These are phyloP conservation scores for Alentia gelatinosa DNA, from an alignment of 2,888 invertebrate species.

Conservation along the genomic window DNA sequence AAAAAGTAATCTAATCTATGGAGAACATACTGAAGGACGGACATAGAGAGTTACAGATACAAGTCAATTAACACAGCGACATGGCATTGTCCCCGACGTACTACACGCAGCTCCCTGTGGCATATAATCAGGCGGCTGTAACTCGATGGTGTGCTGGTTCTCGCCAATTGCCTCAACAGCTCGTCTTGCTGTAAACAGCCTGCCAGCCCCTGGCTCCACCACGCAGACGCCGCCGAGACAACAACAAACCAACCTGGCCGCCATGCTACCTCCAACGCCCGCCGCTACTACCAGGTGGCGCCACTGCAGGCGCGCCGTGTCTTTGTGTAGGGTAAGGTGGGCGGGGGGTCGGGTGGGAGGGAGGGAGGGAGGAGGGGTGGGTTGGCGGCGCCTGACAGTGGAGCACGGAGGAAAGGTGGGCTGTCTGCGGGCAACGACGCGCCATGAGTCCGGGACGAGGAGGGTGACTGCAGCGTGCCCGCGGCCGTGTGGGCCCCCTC, in stretches of 20 bases:
- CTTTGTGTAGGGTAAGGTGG: not conserved
- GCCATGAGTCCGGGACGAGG: not conserved
- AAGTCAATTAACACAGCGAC: too few species aligned
- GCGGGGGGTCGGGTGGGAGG: not conserved
- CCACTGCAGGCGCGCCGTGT: not conserved
- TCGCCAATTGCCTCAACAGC: not conserved
- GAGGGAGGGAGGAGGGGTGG: constrained; percentile 6
- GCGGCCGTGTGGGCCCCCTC: not conserved
- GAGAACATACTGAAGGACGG: too few species aligned
- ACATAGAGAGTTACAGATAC: too few species aligned
- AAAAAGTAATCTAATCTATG: too few species aligned
- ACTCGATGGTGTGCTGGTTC: not conserved
- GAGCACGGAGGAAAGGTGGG: not conserved
- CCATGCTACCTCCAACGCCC: not conserved
- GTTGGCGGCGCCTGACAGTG: not conserved
- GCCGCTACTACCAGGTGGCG: not conserved
- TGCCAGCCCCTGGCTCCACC: constrained; percentile 4
- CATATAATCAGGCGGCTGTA: not conserved
- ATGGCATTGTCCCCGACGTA: too few species aligned
- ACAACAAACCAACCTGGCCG: too few species aligned
- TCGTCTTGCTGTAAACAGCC: not conserved
- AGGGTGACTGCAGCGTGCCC: not conserved
- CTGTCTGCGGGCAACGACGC: not conserved
- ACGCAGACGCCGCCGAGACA: not conserved
- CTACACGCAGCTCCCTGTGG: too few species aligned